Percentiles rank a stretch among this genome's conserved stretches.
These are phyloP conservation scores for Micromussa lordhowensis DNA, from an alignment of 92 coral and sea anemone species.

Conservation along the genomic window DNA sequence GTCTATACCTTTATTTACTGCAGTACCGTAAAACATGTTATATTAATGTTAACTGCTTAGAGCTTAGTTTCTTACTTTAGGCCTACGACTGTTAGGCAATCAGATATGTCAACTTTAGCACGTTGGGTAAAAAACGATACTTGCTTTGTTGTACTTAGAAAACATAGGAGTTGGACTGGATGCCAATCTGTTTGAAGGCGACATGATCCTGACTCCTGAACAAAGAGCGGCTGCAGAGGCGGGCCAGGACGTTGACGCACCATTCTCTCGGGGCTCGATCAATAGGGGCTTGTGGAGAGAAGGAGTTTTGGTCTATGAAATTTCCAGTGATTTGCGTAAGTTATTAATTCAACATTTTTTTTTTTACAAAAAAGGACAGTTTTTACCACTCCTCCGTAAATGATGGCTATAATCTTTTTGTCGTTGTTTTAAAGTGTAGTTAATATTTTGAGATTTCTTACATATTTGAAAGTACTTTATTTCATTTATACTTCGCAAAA, in stretches of 20 bases:
- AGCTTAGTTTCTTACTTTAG: too few species aligned
- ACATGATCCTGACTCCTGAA: conserved; percentile 74
- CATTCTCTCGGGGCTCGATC: conserved; percentile 72
- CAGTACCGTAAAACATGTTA: neutral
- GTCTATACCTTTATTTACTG: neutral
- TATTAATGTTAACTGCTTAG: too few species aligned
- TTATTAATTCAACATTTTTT: neutral
- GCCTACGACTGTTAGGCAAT: too few species aligned
- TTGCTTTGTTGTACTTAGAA: neutral
- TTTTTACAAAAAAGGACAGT: too few species aligned
- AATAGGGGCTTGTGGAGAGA: conserved; percentile 74
- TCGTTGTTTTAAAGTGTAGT: too few species aligned
- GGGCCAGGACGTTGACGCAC: conserved; percentile 69
- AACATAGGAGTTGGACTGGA: conserved; percentile 53
- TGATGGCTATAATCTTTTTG: too few species aligned
- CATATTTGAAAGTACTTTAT: too few species aligned
- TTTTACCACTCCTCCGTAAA: too few species aligned
- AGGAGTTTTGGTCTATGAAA: conserved; percentile 75
- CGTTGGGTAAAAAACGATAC: neutral
- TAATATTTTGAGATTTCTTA: too few species aligned
- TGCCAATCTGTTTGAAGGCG: conserved; percentile 75
- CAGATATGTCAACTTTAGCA: too few species aligned
- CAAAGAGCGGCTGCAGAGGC: conserved; percentile 67
- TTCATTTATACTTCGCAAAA: too few species aligned
- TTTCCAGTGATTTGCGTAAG: conserved; percentile 71